These are phyloP conservation scores for Calypte anna DNA, from an alignment of 2,113 vertebrate genomes.

Conservation along the genomic window DNA sequence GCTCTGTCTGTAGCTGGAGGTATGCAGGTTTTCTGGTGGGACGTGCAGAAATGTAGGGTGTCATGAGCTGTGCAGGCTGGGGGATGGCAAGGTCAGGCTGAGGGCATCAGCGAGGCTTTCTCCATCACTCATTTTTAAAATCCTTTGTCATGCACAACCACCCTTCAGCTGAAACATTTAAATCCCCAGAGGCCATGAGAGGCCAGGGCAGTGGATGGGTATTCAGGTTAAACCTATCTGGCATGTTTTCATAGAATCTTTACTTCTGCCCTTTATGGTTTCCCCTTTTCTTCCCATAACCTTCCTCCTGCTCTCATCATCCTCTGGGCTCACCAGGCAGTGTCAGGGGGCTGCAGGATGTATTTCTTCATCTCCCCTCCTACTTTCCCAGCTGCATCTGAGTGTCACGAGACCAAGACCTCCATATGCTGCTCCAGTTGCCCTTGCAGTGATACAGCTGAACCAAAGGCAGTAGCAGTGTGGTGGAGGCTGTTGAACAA, in stretches of 20 bases:
- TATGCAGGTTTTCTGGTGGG: constrained; percentile 34
- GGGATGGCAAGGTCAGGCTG: constrained; percentile 11
- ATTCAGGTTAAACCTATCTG: neutral
- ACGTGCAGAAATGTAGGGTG: constrained; percentile 36
- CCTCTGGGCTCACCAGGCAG: neutral
- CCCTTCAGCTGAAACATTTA: neutral
- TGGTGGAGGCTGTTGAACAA: neutral
- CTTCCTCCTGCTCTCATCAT: neutral
- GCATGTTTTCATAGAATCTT: neutral
- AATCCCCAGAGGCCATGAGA: neutral
- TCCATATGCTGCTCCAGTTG: neutral
- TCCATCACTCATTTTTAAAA: constrained; percentile 2
- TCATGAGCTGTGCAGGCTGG: rapidly evolving
- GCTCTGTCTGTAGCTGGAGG: neutral
- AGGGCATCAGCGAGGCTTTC: neutral
- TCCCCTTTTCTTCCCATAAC: neutral
- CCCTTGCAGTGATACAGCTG: neutral
- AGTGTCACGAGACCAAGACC: neutral
- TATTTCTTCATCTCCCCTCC: neutral
- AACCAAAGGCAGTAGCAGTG: neutral
- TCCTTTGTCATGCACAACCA: neutral
- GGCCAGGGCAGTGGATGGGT: neutral
- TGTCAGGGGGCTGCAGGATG: rapidly evolving
- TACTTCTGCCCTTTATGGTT: neutral
- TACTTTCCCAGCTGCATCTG: neutral